These are phyloP conservation scores for Drosophila fungiperda DNA, from an alignment of 2,888 invertebrate species.

Conservation along the genomic window DNA sequence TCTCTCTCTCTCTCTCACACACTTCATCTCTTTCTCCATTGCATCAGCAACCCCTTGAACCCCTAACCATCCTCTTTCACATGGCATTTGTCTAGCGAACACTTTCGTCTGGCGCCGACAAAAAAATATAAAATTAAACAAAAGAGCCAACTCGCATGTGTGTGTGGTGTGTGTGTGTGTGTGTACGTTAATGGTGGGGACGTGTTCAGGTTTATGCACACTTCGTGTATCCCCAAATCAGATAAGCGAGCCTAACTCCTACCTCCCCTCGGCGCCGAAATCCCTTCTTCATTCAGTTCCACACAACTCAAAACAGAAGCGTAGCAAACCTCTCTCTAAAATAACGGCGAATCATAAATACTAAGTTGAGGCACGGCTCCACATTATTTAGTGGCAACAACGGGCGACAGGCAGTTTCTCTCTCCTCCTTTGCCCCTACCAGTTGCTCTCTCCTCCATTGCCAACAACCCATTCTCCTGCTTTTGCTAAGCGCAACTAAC, in stretches of 20 bases:
- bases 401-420: slow-evolving; percentile 41
- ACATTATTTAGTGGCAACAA: slow-evolving; percentile 69
- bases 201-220: slow-evolving; percentile 60
- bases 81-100: slow-evolving; percentile 70
- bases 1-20: background rate
- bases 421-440: background rate
- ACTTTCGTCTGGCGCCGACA: slow-evolving; percentile 68
- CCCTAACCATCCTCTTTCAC: background rate
- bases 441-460: background rate
- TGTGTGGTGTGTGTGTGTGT: slow-evolving; percentile 24
- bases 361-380: slow-evolving; percentile 58
- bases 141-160: slow-evolving; percentile 18
- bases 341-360: slow-evolving; percentile 77
- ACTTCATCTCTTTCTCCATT: background rate
- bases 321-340: slow-evolving; percentile 41
- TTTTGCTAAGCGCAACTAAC: slow-evolving; percentile 65
- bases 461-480: slow-evolving; percentile 14
- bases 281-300: background rate
- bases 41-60: slow-evolving; percentile 13
- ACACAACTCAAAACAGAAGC: background rate
- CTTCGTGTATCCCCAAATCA: slow-evolving; percentile 70
- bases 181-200: slow-evolving; percentile 24
- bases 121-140: slow-evolving; percentile 40
- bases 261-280: background rate
- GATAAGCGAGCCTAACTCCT: slow-evolving; percentile 57